Evolutionary conservation across 2,113 vertebrate species (phyloP), one percentile per base, ranked within the genome.

Genomic region (Nannospalax galili): DNA sequence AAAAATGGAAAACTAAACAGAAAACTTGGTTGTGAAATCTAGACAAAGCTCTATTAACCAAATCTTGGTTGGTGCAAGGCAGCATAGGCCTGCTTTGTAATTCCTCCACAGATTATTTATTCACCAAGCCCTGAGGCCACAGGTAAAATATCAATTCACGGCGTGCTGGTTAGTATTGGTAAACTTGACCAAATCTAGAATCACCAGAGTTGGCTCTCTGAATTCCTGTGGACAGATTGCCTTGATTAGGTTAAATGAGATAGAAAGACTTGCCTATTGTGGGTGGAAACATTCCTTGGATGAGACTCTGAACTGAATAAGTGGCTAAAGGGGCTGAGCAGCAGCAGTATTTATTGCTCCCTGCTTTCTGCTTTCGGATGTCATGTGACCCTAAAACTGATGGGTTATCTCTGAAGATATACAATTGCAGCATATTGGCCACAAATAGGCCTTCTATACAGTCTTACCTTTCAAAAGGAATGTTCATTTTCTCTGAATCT

Each of bases 21-120:
- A 88, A 93, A 82, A 30, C 60, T 73, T 93, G n/a, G 17, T 28
- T 90, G 64, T 93, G 19, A 96, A 90, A 75, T 90, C 42, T 60
- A 89, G 28, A 85, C 10, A 82, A 30, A 94, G 64, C 19, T 96
- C 60, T 95, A 20, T 28, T 79, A 42, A 90, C 28, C 77, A 92
- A 91, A n/a, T n/a, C n/a, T n/a, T n/a, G 16, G 79, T 12, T 93
- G 19, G 22, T 70, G 19, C 37, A 79, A 81, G 32, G 37, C 37
- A 30, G 9, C 88, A 88, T 65, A 89, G 24, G 19, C 20, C 22
- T 91, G 3, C 42, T 92, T 75, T 82, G 20, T 22, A 65, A 81
- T 87, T 87, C 5, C 35, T 22, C 77, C 32, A 86, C 26, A 92
- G 60, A 91, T 16, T 73, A 91, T 74, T n/a, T 85, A 60, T 28